Conservation (phyloP, 1,140 invertebrate species). For the Zaprionus nigranus region DNA sequence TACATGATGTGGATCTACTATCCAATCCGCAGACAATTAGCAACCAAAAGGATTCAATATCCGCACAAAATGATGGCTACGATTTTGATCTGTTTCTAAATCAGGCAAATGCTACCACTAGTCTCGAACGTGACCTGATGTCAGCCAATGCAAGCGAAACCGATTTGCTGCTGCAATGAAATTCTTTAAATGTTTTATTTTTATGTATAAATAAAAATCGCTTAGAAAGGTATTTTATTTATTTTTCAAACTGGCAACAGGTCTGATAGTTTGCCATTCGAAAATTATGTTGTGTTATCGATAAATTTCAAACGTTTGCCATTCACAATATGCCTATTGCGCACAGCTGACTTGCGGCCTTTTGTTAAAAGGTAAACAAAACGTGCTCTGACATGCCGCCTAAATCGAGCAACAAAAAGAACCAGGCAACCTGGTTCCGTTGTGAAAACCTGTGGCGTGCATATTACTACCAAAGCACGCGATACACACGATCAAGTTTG, state of each 20-base stretch:
- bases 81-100: constrained; percentile 80
- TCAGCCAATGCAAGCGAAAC: constrained; percentile 71
- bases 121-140: constrained; percentile 75
- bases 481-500: constrained; percentile 65
- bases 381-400: constrained; percentile 73
- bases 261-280: constrained; percentile 9
- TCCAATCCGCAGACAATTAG: constrained; percentile 77
- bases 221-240: constrained; percentile 12
- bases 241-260: not conserved
- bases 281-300: not conserved
- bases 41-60: constrained; percentile 70
- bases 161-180: constrained; percentile 74
- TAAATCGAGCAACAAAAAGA: constrained; percentile 78
- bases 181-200: constrained; percentile 17
- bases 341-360: constrained; percentile 19
- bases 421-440: constrained; percentile 64
- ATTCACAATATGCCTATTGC: constrained; percentile 29
- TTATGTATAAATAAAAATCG: constrained; percentile 36
- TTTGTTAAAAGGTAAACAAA: constrained; percentile 29
- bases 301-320: not conserved
- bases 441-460: constrained; percentile 71
- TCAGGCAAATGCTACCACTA: constrained; percentile 60
- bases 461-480: constrained; percentile 67
- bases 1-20: constrained; percentile 72
- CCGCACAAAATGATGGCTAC: constrained; percentile 73